Conservation (phyloP, 2,888 invertebrate species). For the Tetropium fuscum region DNA sequence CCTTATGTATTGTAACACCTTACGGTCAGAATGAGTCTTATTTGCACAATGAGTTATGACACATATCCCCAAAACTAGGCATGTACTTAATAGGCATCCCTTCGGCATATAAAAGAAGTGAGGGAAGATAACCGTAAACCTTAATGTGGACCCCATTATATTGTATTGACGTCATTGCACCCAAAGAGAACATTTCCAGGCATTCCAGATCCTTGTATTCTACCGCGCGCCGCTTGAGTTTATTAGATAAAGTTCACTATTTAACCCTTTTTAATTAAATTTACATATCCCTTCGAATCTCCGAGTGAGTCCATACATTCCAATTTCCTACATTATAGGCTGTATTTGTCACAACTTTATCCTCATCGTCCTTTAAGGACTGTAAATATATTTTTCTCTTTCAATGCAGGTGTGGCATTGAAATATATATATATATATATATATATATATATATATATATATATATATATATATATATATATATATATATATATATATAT, state of each 20-base stretch:
- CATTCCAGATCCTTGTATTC: neutral
- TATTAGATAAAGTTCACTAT: conserved; percentile 5
- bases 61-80: too few relatives aligned
- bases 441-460: too few relatives aligned
- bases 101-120: neutral
- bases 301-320: neutral
- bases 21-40: too few relatives aligned
- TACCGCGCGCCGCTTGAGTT: too few relatives aligned
- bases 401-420: too few relatives aligned
- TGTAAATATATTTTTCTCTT: too few relatives aligned
- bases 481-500: too few relatives aligned
- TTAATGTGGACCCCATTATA: conserved; percentile 1
- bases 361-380: too few relatives aligned
- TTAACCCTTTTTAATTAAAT: conserved; percentile 15
- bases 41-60: too few relatives aligned
- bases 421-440: too few relatives aligned
- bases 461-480: too few relatives aligned
- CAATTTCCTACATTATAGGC: conserved; percentile 7
- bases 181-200: conserved; percentile 4
- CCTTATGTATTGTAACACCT: too few relatives aligned
- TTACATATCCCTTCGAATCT: neutral
- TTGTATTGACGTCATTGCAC: conserved; percentile 4
- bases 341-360: conserved; percentile 3
- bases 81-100: neutral
- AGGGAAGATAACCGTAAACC: neutral